Evolutionary conservation across 2,113 vertebrate species (phyloP).

Genomic region (Ciconia boyciana): DNA sequence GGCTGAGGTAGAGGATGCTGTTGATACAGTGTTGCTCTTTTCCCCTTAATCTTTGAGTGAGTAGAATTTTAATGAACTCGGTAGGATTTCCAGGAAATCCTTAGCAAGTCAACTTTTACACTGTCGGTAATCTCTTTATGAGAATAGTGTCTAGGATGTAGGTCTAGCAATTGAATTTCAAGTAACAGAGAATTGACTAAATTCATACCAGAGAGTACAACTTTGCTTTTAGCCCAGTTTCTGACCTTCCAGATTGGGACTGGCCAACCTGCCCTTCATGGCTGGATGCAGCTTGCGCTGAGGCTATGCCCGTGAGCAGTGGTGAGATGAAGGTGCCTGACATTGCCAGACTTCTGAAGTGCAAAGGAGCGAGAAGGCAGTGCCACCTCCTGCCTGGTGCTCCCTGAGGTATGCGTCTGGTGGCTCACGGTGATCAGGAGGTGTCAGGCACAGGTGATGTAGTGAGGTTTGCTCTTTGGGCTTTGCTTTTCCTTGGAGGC

Average conservation of each 20-base stretch:
- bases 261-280: neutral
- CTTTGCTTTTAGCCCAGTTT: neutral
- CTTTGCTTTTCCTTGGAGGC: neutral
- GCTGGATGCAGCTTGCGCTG: neutral
- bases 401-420: accelerated
- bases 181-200: neutral
- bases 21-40: neutral
- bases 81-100: neutral
- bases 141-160: neutral
- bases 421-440: neutral
- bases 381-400: neutral
- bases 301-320: accelerated
- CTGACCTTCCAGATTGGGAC: neutral
- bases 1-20: neutral
- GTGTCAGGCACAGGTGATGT: neutral
- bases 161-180: neutral
- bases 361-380: neutral
- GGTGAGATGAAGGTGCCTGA: neutral
- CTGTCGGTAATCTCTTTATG: accelerated
- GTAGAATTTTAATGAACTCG: neutral
- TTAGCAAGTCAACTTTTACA: neutral
- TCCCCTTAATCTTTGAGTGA: neutral
- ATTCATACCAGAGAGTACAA: neutral
- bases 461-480: neutral
- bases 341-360: neutral